Conservation (phyloP, 2,888 invertebrate species). For the Cephus runcator region DNA sequence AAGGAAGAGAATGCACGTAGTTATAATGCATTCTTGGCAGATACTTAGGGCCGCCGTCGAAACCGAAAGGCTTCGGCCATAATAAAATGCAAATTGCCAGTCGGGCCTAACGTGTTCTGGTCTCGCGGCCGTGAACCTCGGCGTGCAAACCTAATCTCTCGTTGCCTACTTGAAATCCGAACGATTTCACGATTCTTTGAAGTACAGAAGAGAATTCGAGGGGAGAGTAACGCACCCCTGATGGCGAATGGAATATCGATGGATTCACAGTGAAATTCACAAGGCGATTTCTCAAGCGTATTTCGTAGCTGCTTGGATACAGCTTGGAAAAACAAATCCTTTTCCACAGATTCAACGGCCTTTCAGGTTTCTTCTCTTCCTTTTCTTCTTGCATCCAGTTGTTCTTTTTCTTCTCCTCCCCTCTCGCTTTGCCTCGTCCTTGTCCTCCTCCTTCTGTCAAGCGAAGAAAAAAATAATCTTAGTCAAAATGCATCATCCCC, state of each 20-base stretch:
- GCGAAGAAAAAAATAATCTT: not conserved
- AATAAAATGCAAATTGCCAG: not conserved
- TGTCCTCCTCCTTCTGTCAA: constrained; percentile 7
- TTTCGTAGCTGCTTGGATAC: not conserved
- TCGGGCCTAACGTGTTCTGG: not conserved
- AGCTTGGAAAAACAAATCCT: not conserved
- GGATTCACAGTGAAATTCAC: constrained; percentile 27
- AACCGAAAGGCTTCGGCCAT: not conserved
- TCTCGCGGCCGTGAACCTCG: not conserved
- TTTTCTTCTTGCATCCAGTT: not conserved
- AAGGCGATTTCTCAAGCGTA: not conserved
- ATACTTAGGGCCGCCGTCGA: not conserved
- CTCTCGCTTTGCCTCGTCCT: not conserved
- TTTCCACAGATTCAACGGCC: not conserved
- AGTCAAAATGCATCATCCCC: constrained; percentile 15
- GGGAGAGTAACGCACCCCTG: not conserved
- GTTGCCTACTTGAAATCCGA: constrained; percentile 44
- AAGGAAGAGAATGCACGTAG: not conserved
- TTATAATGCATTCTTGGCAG: not conserved
- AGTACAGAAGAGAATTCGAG: constrained; percentile 21
- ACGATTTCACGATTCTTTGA: constrained; percentile 43
- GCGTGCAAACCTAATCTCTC: constrained; percentile 1
- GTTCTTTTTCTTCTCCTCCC: not conserved
- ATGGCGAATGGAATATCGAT: constrained; percentile 32
- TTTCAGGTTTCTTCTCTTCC: not conserved